These are phyloP conservation scores for Drosophila prosaltans DNA, from an alignment of 1,140 invertebrate genomes.

Conservation along the genomic window DNA sequence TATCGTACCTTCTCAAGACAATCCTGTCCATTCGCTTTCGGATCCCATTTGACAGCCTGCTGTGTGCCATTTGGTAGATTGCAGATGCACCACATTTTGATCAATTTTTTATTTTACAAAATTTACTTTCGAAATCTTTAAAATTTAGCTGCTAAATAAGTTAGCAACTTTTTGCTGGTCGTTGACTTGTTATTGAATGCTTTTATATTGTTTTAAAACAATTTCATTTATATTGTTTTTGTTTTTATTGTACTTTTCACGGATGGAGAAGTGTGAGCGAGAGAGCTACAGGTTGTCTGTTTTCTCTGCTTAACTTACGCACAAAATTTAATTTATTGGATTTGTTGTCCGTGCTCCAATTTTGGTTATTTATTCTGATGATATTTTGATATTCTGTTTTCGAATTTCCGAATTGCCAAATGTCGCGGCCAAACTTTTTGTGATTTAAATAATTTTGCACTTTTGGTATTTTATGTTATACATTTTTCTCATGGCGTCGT, in stretches of 20 bases:
- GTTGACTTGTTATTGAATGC: conserved; percentile 8
- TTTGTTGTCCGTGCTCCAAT: conserved; percentile 30
- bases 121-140: conserved; percentile 32
- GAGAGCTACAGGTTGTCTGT: conserved; percentile 50
- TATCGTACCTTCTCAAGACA: conserved; percentile 91
- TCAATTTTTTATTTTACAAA: conserved; percentile 13
- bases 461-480: conserved; percentile 57
- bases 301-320: conserved; percentile 38
- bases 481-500: conserved; percentile 43
- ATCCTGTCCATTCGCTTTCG: conserved; percentile 93
- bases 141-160: background rate
- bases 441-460: conserved; percentile 47
- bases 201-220: conserved; percentile 45
- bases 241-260: conserved; percentile 37
- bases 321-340: conserved; percentile 44
- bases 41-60: conserved; percentile 92
- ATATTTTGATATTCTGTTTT: conserved; percentile 14
- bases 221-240: conserved; percentile 46
- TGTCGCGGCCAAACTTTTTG: conserved; percentile 16
- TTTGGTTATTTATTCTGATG: conserved; percentile 12
- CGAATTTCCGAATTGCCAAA: conserved; percentile 35
- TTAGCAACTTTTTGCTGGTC: background rate
- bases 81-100: conserved; percentile 93
- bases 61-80: conserved; percentile 93
- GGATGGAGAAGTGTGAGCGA: conserved; percentile 22